A percentile compares a stretch with the other conserved stretches of the same genome.
Evolutionary conservation across 2,113 vertebrate species (phyloP).

Genomic region (Poicephalus gulielmi): DNA sequence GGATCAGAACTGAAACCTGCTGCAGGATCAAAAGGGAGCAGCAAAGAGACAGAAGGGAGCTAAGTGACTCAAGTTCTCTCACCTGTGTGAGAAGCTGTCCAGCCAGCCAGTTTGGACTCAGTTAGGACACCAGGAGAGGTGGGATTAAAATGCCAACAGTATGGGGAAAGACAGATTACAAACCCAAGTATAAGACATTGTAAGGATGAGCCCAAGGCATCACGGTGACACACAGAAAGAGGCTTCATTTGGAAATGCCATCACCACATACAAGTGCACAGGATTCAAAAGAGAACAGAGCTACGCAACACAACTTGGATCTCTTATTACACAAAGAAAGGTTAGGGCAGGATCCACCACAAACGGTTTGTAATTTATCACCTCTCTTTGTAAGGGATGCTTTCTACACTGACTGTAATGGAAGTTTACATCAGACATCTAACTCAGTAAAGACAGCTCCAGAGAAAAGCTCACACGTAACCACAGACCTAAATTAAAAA

Average conservation of each 20-base stretch:
- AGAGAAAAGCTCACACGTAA: neutral
- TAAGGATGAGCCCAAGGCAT: neutral
- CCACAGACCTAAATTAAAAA: neutral
- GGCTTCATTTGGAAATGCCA: neutral
- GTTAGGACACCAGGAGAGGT: neutral
- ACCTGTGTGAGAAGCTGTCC: neutral
- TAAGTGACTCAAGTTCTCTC: neutral
- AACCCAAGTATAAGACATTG: neutral
- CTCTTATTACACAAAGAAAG: neutral
- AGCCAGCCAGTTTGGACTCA: neutral
- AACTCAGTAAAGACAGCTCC: neutral
- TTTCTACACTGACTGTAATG: neutral
- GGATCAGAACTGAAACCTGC: neutral
- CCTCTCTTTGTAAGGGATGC: neutral
- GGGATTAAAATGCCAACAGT: neutral
- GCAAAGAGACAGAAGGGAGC: neutral
- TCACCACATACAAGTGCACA: neutral
- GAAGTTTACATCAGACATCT: neutral
- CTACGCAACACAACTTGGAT: neutral
- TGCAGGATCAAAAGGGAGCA: neutral
- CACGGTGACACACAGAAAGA: neutral
- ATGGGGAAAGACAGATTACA: fast-evolving
- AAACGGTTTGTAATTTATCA: neutral
- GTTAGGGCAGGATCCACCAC: neutral
- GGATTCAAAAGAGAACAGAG: neutral